Evolutionary conservation across 92 coral and sea anemone genomes (phyloP).

Genomic region (Plumapathes pennacea): DNA sequence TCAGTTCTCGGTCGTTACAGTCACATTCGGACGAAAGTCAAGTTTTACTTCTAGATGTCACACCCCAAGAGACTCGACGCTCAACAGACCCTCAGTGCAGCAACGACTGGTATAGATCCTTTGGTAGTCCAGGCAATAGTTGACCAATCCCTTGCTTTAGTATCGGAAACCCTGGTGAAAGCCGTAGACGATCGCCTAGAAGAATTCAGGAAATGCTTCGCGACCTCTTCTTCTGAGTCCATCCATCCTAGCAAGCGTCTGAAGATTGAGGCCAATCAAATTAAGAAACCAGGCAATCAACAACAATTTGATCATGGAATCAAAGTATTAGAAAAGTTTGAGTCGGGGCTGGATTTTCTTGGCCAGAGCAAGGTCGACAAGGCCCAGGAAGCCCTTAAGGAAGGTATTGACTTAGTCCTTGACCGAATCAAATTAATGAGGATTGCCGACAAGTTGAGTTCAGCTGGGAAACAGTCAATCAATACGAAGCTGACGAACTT

Average conservation of each 20-base stretch:
- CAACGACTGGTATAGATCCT: too few species aligned
- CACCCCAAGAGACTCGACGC: too few species aligned
- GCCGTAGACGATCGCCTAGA: background rate
- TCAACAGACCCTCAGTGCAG: too few species aligned
- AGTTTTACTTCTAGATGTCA: too few species aligned
- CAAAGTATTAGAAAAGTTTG: too few species aligned
- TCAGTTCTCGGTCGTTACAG: too few species aligned
- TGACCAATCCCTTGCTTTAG: background rate
- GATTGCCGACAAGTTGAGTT: conserved; percentile 2
- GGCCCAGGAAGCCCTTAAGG: too few species aligned
- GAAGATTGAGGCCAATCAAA: background rate
- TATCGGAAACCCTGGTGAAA: background rate
- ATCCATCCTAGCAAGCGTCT: background rate
- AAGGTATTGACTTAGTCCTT: too few species aligned
- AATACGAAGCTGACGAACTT: conserved; percentile 15
- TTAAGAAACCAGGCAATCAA: background rate
- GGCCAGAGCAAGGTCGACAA: too few species aligned
- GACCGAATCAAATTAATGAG: background rate
- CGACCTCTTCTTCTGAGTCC: background rate
- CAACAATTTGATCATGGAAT: background rate
- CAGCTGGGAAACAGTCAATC: conserved; percentile 17
- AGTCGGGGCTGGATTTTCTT: too few species aligned
- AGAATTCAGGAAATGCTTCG: background rate
- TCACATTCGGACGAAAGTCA: too few species aligned
- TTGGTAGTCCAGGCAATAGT: conserved; percentile 4